Evolutionary conservation across 2,797 vertebrate genomes (phyloP).

Genomic region (Serranus cabrilla): DNA sequence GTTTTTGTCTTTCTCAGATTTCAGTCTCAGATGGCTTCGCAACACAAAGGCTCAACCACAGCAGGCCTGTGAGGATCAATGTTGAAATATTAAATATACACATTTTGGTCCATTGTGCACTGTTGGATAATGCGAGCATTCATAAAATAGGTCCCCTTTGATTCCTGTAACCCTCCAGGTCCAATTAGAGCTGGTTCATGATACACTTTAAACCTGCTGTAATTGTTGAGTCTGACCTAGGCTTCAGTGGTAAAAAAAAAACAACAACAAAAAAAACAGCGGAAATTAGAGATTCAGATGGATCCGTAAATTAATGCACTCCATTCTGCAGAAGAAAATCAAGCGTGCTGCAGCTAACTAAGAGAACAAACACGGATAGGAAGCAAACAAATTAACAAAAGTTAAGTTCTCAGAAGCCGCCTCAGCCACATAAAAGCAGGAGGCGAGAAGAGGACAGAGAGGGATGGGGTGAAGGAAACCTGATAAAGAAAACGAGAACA

Average conservation of each 20-base stretch:
- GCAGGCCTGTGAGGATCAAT: conserved; percentile 6
- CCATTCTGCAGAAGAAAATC: conserved; percentile 66
- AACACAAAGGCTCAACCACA: conserved; percentile 9
- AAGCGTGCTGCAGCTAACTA: conserved; percentile 68
- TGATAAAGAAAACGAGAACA: conserved; percentile 78
- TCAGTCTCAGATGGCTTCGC: conserved; percentile 5
- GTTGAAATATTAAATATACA: conserved; percentile 16
- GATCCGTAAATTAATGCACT: conserved; percentile 52
- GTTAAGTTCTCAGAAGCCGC: conserved; percentile 57
- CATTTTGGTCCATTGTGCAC: conserved; percentile 13
- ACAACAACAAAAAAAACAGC: not conserved
- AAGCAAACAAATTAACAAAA: conserved; percentile 74
- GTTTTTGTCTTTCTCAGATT: conserved; percentile 22
- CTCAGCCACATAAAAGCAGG: conserved; percentile 53
- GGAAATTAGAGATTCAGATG: conserved; percentile 38
- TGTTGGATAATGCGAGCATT: conserved; percentile 1
- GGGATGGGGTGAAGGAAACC: conserved; percentile 59
- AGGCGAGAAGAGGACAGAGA: conserved; percentile 47
- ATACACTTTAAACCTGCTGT: conserved; percentile 22
- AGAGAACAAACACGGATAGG: conserved; percentile 69
- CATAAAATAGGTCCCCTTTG: conserved; percentile 16
- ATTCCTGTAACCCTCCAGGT: conserved; percentile 23
- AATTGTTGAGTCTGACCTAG: conserved; percentile 61
- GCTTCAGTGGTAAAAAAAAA: conserved; percentile 47
- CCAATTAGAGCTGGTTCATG: conserved; percentile 35